Conservation (phyloP, 2,888 invertebrate species). For the Parnassius apollo region DNA sequence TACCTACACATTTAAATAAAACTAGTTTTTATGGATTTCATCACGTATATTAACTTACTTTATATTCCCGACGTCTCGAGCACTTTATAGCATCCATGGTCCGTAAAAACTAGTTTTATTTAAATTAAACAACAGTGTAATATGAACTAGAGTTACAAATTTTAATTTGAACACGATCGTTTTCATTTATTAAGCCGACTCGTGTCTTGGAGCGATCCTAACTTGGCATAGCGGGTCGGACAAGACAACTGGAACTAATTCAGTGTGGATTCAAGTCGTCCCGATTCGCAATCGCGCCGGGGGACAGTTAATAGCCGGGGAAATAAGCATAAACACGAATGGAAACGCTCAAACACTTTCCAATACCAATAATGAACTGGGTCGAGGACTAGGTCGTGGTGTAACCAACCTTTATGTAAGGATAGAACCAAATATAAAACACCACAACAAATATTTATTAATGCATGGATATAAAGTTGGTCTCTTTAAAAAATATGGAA, state of each 20-base stretch:
- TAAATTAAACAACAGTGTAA: too few species aligned
- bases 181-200: slow-evolving; percentile 1
- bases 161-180: neutral
- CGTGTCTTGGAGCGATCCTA: slow-evolving; percentile 3
- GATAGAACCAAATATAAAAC: slow-evolving; percentile 1
- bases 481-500: too few species aligned
- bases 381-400: slow-evolving; percentile 30
- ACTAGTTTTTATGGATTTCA: too few species aligned
- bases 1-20: too few species aligned
- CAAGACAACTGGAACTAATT: slow-evolving; percentile 24
- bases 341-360: slow-evolving; percentile 41
- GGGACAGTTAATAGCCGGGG: slow-evolving; percentile 31
- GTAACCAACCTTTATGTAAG: slow-evolving; percentile 10
- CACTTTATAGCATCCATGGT: too few species aligned
- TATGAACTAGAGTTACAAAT: too few species aligned
- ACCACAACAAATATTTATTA: too few species aligned
- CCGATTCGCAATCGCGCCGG: slow-evolving; percentile 21
- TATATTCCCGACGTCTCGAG: too few species aligned
- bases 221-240: slow-evolving; percentile 8
- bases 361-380: slow-evolving; percentile 47
- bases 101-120: too few species aligned
- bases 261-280: slow-evolving; percentile 10
- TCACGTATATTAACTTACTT: too few species aligned
- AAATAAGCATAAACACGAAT: slow-evolving; percentile 34
- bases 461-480: too few species aligned